Evolutionary conservation across 2,888 invertebrate species (phyloP), one percentile per base, ranked within the genome.

Genomic region (Nycteola revayana): DNA sequence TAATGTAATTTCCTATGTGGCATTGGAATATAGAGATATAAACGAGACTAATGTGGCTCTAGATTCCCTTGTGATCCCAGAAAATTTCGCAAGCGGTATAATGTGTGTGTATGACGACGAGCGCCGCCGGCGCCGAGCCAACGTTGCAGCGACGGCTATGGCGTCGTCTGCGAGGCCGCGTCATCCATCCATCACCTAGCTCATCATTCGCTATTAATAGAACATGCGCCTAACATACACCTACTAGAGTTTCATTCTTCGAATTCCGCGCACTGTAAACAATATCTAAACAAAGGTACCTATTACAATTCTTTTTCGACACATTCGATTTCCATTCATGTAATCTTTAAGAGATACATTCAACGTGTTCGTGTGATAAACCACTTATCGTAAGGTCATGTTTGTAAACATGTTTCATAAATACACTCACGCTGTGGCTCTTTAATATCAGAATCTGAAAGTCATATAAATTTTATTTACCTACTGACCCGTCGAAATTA

Each of bases 161-260:
- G 37, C 55, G 52, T 28, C 48, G 51, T 55, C 71, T 66, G 60
- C 77, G 80, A 79, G 77, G 79, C 70, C 80, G 71, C 86, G 84
- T 85, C 86, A 86, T 78, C 68, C 72, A 82, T 81, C 83, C 77
- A 78, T 82, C 83, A 78, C 67, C 72, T 66, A 71, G 69, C 72
- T 79, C 81, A 84, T 84, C 85, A 80, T 74, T 49, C 38, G 66
- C 82, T 79, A 83, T 67, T 74, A 85, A 85, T 88, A 87, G 85
- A 72, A 74, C 71, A 53, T 32, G 34, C 50, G 14, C 14, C 14
- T 41, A 45, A 38, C 39, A 35, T 49, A 55, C 45, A 48, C 60
- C 14, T 3, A 14, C 14, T 78, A 76, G 63, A 71, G 71, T 71
- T 75, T 69, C 81, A 78, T 86, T 84, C 85, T 75, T 66, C 54